phyloP scores from a whole-genome alignment of 2,888 invertebrate species.

The Campoletis raptor region DNA sequence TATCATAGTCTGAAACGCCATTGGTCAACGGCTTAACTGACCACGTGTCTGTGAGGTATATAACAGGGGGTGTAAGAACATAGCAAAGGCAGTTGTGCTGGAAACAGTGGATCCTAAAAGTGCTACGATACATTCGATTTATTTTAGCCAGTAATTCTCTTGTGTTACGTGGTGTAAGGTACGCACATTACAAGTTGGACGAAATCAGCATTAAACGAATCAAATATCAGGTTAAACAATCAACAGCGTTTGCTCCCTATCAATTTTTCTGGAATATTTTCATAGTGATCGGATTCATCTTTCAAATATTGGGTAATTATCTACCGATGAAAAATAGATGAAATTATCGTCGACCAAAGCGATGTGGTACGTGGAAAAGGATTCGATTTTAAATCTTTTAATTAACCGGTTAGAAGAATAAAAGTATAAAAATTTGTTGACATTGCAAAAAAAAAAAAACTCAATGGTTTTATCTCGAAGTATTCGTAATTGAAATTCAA shows the following conservation, averaged over 20 bases:
- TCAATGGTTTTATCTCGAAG: background rate
- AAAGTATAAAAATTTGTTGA: background rate
- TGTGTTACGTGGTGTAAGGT: slow-evolving; percentile 60
- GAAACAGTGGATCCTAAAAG: slow-evolving; percentile 75
- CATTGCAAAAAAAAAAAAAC: background rate
- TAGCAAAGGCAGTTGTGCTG: slow-evolving; percentile 82
- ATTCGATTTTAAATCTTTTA: background rate
- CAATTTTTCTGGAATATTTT: slow-evolving; percentile 6
- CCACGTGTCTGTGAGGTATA: slow-evolving; percentile 84
- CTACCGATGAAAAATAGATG: slow-evolving; percentile 1
- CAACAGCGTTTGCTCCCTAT: background rate
- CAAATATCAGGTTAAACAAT: background rate
- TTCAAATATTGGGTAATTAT: background rate
- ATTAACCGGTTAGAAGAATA: background rate
- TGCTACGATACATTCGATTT: slow-evolving; percentile 65
- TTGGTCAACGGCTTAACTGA: slow-evolving; percentile 83
- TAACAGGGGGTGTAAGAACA: slow-evolving; percentile 81
- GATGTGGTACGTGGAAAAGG: background rate
- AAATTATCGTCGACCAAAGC: background rate
- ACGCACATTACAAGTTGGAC: background rate
- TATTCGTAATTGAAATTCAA: background rate
- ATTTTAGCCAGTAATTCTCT: slow-evolving; percentile 49
- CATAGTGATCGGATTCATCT: slow-evolving; percentile 18
- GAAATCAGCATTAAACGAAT: background rate
- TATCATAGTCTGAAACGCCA: slow-evolving; percentile 73